These are phyloP conservation scores for Drosophila triauraria DNA, from an alignment of 1,140 invertebrate species.

Conservation along the genomic window DNA sequence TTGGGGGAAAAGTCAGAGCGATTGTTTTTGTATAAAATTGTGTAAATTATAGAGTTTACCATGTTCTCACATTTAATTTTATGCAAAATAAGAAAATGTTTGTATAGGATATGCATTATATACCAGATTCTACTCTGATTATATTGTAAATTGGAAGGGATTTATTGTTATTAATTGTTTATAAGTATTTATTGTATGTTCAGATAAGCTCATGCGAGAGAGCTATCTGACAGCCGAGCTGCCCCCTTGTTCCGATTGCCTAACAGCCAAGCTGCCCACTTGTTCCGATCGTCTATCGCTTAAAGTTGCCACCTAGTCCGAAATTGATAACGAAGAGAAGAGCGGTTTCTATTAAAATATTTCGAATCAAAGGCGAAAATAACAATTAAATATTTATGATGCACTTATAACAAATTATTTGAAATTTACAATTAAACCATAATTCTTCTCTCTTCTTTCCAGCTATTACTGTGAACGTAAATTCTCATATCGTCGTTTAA, in stretches of 20 bases:
- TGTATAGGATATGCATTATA: too few relatives aligned
- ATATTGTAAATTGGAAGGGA: too few relatives aligned
- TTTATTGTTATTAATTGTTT: too few relatives aligned
- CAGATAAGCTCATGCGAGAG: too few relatives aligned
- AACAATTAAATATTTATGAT: too few relatives aligned
- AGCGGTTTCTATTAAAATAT: too few relatives aligned
- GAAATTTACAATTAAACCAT: too few relatives aligned
- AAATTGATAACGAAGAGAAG: background rate
- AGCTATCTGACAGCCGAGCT: background rate
- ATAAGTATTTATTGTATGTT: too few relatives aligned
- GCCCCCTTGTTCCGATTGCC: background rate
- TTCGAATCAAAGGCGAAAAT: too few relatives aligned
- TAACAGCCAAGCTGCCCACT: background rate
- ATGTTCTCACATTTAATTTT: too few relatives aligned
- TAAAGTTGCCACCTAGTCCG: background rate
- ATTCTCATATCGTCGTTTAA: slow-evolving; percentile 38
- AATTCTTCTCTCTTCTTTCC: background rate
- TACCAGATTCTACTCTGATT: too few relatives aligned
- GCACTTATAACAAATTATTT: too few relatives aligned
- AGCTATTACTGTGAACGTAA: slow-evolving; percentile 32
- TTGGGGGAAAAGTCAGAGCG: background rate
- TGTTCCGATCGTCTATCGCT: background rate
- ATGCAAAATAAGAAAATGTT: background rate
- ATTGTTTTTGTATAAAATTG: background rate
- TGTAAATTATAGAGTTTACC: background rate